Evolutionary conservation across 2,113 vertebrate species (phyloP).

Genomic region (Bagarius yarrelli): DNA sequence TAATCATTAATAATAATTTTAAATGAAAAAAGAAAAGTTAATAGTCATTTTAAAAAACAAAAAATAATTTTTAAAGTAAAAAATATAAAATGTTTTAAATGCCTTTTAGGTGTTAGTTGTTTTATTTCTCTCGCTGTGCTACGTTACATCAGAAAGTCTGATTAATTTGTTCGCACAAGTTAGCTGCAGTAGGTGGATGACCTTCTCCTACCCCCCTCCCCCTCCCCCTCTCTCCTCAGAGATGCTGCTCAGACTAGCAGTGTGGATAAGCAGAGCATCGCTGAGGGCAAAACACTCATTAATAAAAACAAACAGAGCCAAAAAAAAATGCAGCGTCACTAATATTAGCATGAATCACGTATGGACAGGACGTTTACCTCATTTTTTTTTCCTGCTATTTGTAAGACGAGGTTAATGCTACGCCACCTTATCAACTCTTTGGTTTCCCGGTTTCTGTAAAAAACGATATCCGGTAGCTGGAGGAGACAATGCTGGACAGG

Average conservation of each 20-base stretch:
- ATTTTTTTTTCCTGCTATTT: constrained; percentile 20
- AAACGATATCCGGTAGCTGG: background rate
- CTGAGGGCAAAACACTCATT: background rate
- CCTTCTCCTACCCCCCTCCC: too few relatives aligned
- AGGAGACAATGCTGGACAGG: constrained; percentile 19
- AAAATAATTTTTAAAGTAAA: too few relatives aligned
- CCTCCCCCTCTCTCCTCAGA: background rate
- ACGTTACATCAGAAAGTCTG: too few relatives aligned
- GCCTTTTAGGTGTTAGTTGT: too few relatives aligned
- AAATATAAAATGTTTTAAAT: too few relatives aligned
- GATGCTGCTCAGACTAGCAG: background rate
- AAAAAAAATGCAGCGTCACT: constrained; percentile 19
- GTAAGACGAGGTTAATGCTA: background rate
- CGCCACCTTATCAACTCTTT: background rate
- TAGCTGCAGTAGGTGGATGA: background rate
- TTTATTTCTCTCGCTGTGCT: too few relatives aligned
- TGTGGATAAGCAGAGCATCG: background rate
- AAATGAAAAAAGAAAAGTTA: too few relatives aligned
- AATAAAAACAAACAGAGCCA: background rate
- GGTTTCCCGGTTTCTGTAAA: background rate
- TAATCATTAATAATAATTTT: too few relatives aligned
- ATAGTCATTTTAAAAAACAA: too few relatives aligned
- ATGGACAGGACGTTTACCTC: background rate
- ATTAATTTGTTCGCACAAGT: too few relatives aligned
- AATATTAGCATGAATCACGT: background rate